phyloP scores from a whole-genome alignment of 2,113 vertebrate species.

The Columbina picui region DNA sequence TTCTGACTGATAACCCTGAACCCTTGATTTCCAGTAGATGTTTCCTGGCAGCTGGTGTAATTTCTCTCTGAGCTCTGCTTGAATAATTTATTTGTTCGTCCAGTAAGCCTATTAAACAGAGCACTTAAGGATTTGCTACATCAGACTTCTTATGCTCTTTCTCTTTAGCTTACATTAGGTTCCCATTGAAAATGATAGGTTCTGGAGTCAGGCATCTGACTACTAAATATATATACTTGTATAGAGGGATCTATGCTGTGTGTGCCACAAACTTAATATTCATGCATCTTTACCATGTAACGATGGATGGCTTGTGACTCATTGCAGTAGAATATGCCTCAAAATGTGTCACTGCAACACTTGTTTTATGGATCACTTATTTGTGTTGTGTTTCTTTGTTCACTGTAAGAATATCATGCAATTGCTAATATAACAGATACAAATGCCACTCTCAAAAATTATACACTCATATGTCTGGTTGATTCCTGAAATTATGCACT shows the following conservation, averaged over 20 bases:
- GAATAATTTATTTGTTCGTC: constrained; percentile 67
- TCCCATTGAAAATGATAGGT: not conserved
- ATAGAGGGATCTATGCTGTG: not conserved
- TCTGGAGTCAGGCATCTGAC: not conserved
- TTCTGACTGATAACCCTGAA: not conserved
- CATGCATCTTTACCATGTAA: not conserved
- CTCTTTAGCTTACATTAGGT: not conserved
- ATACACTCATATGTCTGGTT: not conserved
- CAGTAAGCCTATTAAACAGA: constrained; percentile 41
- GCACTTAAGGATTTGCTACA: constrained; percentile 34
- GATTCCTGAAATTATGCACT: not conserved
- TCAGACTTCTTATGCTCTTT: not conserved
- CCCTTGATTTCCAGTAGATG: not conserved
- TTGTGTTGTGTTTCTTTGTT: not conserved
- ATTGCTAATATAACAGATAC: not conserved
- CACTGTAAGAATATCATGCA: not conserved
- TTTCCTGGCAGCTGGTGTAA: constrained; percentile 22
- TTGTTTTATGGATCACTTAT: not conserved
- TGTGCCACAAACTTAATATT: not conserved
- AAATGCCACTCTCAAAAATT: not conserved
- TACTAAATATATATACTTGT: not conserved
- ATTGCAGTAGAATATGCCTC: not conserved
- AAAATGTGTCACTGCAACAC: not conserved
- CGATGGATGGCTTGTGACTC: not conserved
- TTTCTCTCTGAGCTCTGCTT: not conserved